Evolutionary conservation across 1,140 invertebrate species (phyloP).

Genomic region (Monochamus saltuarius): DNA sequence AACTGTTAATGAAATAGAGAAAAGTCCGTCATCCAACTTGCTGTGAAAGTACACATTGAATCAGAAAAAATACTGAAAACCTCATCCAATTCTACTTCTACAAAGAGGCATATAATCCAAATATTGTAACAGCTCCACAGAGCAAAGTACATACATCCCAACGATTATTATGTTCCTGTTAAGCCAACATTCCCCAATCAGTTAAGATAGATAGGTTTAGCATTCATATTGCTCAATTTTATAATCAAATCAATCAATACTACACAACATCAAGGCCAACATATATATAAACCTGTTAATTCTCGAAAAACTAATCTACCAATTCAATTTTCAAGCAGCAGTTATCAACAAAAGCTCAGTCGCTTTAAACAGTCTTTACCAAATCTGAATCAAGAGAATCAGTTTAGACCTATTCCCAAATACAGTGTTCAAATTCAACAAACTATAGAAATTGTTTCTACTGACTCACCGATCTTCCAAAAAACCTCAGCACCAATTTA

Average conservation of each 20-base stretch:
- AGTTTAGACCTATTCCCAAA: slow-evolving; percentile 62
- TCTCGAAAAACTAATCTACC: slow-evolving; percentile 60
- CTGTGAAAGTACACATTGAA: slow-evolving; percentile 40
- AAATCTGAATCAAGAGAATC: slow-evolving; percentile 56
- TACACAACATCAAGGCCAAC: slow-evolving; percentile 55
- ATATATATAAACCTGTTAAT: slow-evolving; percentile 28
- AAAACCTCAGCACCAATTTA: slow-evolving; percentile 33
- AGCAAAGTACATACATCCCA: slow-evolving; percentile 50
- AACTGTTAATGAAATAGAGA: slow-evolving; percentile 55
- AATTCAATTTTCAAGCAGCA: slow-evolving; percentile 60
- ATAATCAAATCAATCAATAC: slow-evolving; percentile 47
- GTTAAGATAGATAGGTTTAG: slow-evolving; percentile 40
- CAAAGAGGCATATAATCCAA: slow-evolving; percentile 50
- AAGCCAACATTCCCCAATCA: slow-evolving; percentile 32
- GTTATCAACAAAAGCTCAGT: slow-evolving; percentile 55
- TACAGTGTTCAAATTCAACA: slow-evolving; percentile 58
- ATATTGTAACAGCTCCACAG: slow-evolving; percentile 49
- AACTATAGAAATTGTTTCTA: slow-evolving; percentile 44
- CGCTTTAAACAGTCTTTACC: slow-evolving; percentile 36
- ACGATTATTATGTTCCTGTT: slow-evolving; percentile 42
- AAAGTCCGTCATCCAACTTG: slow-evolving; percentile 56
- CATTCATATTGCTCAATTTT: slow-evolving; percentile 50
- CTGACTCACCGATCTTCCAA: slow-evolving; percentile 26
- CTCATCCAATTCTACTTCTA: slow-evolving; percentile 61
- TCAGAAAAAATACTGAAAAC: slow-evolving; percentile 47